phyloP scores from a whole-genome alignment of 2,113 vertebrate genomes.

The Euleptes europaea region DNA sequence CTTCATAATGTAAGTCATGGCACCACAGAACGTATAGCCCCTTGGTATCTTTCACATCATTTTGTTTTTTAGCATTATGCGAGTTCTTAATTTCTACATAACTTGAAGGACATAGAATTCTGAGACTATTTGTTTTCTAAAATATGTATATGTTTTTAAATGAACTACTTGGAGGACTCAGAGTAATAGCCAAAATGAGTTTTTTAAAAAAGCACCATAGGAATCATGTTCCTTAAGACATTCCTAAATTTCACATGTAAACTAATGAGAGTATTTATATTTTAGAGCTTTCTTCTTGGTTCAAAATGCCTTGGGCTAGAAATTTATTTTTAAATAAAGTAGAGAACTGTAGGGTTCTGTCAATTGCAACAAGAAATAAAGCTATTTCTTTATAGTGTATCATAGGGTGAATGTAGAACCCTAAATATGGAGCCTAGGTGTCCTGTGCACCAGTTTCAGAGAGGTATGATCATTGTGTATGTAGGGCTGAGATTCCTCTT shows the following conservation, averaged over 20 bases:
- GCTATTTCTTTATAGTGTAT: no score
- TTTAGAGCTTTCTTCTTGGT: not conserved
- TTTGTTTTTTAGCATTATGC: slow-evolving; percentile 45
- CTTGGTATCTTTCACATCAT: slow-evolving; percentile 58
- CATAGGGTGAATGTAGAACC: not conserved
- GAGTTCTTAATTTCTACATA: slow-evolving; percentile 25
- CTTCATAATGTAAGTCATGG: slow-evolving; percentile 43
- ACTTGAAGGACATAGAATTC: slow-evolving; percentile 8
- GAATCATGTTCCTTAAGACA: not conserved
- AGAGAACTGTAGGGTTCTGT: not conserved
- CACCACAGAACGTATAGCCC: slow-evolving; percentile 18
- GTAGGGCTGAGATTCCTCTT: not conserved
- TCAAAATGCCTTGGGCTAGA: not conserved
- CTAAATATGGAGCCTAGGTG: not conserved
- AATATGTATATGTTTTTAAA: not conserved
- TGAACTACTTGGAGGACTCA: not conserved
- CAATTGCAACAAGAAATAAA: not conserved
- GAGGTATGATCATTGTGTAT: not conserved
- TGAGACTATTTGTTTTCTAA: not conserved
- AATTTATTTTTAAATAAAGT: not conserved
- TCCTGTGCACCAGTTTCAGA: not conserved
- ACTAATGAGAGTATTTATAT: not conserved
- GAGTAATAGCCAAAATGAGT: not conserved
- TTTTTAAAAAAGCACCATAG: not conserved
- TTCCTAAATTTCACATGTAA: not conserved